Base-by-base conservation (phyloP, 2,797 vertebrate species). In the Acipenser transmontanus region DNA sequence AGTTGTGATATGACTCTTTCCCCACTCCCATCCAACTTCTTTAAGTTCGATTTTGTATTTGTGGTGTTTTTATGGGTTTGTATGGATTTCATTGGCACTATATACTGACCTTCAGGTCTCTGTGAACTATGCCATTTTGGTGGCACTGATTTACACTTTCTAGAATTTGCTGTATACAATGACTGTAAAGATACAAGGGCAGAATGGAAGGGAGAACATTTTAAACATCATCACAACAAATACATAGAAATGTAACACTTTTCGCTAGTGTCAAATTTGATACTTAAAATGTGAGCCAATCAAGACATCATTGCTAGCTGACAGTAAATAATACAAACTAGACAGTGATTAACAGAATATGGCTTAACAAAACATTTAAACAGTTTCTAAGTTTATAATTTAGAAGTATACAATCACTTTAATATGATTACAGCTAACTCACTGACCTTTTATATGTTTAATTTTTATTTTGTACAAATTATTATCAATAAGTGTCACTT, bases 101-200 rank as follows among this genome's bases (percentile, higher is more conserved):
- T 78, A 89, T 93, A 96, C 95, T 93, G 93, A 97, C 96, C 95
- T 98, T 96, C 84, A 97, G 91, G 91, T 97, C 94, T 89, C 95
- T 97, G 94, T 97, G 94, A 81, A 96, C 94, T 93, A 96, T 95
- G 92, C 91, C 93, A 92, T 94, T 95, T 87, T 94, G 85, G 84
- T 97, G 95, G 91, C 94, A 97, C 87, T 96, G 93, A 94, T 93
- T 96, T 91, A 97, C 95, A 93, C 95, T 95, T 92, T 97, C 94
- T 95, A 97, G 91, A 93, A 96, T 95, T 93, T 97, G 95, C 90
- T 98, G 95, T 92, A 96, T 98, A 93, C 94, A 98, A 91, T 97
- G 93, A 93, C 93, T 94, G 94, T 80, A 88, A 88, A 90, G 86
- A 90, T 84, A 91, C 84, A 90, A 91, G 86, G 85, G 88, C 77